phyloP scores from a whole-genome alignment of 2,888 invertebrate genomes.

The Agrenia bidenticulata region DNA sequence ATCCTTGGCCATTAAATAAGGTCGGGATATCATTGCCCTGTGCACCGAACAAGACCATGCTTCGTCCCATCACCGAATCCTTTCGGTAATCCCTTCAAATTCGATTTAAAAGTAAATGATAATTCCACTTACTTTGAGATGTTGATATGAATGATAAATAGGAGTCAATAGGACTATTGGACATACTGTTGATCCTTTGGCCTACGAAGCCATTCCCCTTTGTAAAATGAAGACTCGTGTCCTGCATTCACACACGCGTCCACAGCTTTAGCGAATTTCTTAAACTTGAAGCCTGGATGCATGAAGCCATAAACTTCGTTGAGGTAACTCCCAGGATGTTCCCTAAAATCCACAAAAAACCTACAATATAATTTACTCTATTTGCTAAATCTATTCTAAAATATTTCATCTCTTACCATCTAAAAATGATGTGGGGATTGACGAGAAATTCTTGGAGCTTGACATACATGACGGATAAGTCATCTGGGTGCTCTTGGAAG shows the following conservation, averaged over 20 bases:
- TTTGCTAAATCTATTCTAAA: not conserved
- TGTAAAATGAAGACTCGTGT: constrained; percentile 15
- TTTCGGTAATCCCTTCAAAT: constrained; percentile 20
- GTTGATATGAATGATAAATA: no score
- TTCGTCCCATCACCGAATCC: constrained; percentile 11
- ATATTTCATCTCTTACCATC: no score
- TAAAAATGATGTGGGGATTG: constrained; percentile 30
- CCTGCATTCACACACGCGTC: constrained; percentile 32
- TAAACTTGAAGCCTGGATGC: constrained; percentile 20
- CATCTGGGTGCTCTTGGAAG: constrained; percentile 27
- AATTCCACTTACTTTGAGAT: no score
- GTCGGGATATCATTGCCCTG: not conserved
- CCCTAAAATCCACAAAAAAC: constrained; percentile 23
- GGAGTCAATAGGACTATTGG: not conserved
- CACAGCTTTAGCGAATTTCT: constrained; percentile 19
- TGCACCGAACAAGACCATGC: constrained; percentile 23
- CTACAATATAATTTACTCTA: no score
- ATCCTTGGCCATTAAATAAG: constrained; percentile 18
- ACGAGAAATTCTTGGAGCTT: constrained; percentile 38
- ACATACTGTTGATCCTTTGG: constrained; percentile 11
- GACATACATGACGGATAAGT: constrained; percentile 34
- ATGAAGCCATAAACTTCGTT: constrained; percentile 28
- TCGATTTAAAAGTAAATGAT: not conserved
- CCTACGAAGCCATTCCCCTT: constrained; percentile 19
- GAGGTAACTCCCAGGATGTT: constrained; percentile 26